Conservation (phyloP, 2,888 invertebrate species). For the Glomeris marginata region DNA sequence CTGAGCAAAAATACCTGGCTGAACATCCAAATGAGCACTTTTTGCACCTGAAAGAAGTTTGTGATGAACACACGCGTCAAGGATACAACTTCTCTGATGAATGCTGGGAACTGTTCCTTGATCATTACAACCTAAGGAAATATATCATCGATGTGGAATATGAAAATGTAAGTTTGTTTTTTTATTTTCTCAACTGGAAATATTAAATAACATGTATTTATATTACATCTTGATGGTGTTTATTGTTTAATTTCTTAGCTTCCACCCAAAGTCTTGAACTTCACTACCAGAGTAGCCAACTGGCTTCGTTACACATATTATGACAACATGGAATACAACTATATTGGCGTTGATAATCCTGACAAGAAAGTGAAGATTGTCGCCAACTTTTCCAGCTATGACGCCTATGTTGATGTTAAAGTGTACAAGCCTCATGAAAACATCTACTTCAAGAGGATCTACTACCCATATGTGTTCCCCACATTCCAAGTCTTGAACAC, state of each 20-base stretch:
- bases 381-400: conserved; percentile 9
- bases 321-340: conserved; percentile 1
- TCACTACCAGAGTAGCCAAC: background rate
- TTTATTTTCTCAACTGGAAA: too few relatives aligned
- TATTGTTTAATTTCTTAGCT: background rate
- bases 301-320: conserved; percentile 7
- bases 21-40: background rate
- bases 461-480: conserved; percentile 12
- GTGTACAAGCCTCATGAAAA: conserved; percentile 14
- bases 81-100: conserved; percentile 6
- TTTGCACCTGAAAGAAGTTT: background rate
- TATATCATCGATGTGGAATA: conserved; percentile 13
- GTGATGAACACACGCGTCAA: conserved; percentile 7
- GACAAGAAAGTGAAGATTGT: conserved; percentile 7
- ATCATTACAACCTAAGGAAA: conserved; percentile 10
- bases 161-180: conserved; percentile 12
- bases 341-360: background rate
- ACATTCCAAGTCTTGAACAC: conserved; percentile 5
- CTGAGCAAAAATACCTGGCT: conserved; percentile 9
- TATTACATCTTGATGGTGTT: background rate
- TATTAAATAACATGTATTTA: too few relatives aligned
- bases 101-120: conserved; percentile 8
- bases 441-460: conserved; percentile 15
- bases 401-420: conserved; percentile 14
- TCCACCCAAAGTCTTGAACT: background rate